Evolutionary conservation across 2,113 vertebrate species (phyloP).

Genomic region (Lynx canadensis): DNA sequence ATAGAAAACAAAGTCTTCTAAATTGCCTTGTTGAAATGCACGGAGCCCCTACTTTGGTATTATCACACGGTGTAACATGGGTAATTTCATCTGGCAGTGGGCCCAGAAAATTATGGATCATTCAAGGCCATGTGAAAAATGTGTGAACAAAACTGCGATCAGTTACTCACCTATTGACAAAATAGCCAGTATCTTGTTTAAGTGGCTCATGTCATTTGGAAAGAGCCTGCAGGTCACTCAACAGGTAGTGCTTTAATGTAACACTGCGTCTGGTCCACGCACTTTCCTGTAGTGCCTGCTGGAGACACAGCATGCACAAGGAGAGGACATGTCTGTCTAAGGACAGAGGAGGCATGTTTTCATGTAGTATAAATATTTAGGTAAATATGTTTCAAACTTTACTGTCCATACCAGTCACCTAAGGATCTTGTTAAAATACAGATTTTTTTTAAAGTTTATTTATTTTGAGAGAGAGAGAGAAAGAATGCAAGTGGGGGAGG

Average conservation of each 20-base stretch:
- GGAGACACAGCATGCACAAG: background rate
- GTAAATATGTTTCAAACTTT: background rate
- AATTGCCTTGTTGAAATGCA: background rate
- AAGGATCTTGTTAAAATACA: background rate
- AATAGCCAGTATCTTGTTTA: background rate
- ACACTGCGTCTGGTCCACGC: background rate
- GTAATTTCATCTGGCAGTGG: background rate
- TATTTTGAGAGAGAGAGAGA: too few species aligned
- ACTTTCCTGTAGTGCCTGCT: background rate
- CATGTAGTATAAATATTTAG: background rate
- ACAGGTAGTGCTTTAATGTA: background rate
- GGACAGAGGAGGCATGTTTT: background rate
- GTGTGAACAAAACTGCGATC: background rate
- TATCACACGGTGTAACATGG: background rate
- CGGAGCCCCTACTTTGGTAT: background rate
- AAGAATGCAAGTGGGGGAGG: too few species aligned
- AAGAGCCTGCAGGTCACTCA: background rate
- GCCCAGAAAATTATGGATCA: background rate
- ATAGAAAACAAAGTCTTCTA: background rate
- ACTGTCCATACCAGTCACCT: background rate
- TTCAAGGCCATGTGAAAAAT: background rate
- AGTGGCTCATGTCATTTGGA: background rate
- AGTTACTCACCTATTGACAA: background rate
- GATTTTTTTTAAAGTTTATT: background rate
- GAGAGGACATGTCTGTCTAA: background rate